Evolutionary conservation across 2,888 invertebrate species (phyloP), one percentile per base, ranked within the genome.

Genomic region (Drosophila mettleri): DNA sequence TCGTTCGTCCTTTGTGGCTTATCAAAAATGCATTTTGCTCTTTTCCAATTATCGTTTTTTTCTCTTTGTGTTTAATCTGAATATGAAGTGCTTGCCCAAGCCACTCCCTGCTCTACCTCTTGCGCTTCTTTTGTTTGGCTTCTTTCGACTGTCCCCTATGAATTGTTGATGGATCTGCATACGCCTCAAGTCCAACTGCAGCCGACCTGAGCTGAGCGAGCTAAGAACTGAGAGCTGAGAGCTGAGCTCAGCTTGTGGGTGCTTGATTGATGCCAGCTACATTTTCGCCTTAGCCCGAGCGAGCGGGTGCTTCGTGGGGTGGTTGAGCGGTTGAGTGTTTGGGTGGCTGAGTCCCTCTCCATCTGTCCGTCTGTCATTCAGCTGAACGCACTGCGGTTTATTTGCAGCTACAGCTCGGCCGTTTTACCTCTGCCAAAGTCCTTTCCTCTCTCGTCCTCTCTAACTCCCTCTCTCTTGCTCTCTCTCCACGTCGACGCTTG

Each of bases 111-210:
- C 24, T 14, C n/a, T n/a, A n/a, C 10, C 4, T 16, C 1, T 12
- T 20, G 2, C n/a, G 14, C 33, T 38, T 20, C 12, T 43, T 39
- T 14, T 51, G 34, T 27, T 43, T 55, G 58, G 24, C 34, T 52
- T 58, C 24, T 24, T 64, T 38, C 45, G 16, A 31, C 9, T 22
- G 54, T 57, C 29, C 38, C 36, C 45, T 10, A 46, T 54, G 71
- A 51, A 74, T 65, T 60, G 74, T 69, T 74, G 45, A 69, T 60
- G 60, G 31, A 45, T 48, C 45, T 62, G 58, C 69, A 80, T 69
- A 68, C 58, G 78, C 80, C 78, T 69, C 62, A 59, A 76, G 80
- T 59, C 45, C 45, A 29, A 12, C 27, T 45, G 45, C 27, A 16
- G 27, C 27, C 29, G 20, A 31, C 31, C 48, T 48, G 5, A 33